phyloP scores from a whole-genome alignment of 2,113 vertebrate species.

The Acrocephalus arundinaceus region DNA sequence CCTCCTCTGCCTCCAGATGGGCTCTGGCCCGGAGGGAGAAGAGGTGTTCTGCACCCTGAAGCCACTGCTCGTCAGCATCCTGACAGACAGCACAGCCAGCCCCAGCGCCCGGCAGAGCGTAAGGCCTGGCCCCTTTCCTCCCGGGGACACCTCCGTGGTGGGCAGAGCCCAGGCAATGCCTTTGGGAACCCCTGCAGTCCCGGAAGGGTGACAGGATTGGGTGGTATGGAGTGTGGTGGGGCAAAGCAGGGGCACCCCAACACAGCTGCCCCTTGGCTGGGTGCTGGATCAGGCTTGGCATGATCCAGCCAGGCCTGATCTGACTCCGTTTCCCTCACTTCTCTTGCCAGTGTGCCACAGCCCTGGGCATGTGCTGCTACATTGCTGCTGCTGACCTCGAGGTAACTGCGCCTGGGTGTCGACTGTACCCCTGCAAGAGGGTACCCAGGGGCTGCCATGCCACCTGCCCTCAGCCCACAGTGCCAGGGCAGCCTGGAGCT shows the following conservation, averaged over 20 bases:
- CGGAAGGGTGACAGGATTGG: rapidly evolving
- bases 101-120: constrained; percentile 86
- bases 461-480: neutral
- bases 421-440: rapidly evolving
- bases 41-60: constrained; percentile 85
- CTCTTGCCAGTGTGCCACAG: constrained; percentile 83
- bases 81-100: constrained; percentile 82
- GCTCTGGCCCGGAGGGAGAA: constrained; percentile 85
- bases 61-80: constrained; percentile 80
- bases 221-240: neutral
- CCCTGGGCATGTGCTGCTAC: constrained; percentile 92
- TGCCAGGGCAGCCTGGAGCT: neutral
- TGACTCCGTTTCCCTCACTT: neutral
- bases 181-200: neutral
- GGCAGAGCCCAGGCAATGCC: neutral
- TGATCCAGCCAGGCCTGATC: neutral
- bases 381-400: constrained; percentile 88
- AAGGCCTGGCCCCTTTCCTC: constrained; percentile 43
- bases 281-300: rapidly evolving
- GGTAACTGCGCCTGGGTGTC: constrained; percentile 61
- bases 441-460: neutral
- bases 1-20: constrained; percentile 92
- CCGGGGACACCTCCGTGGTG: neutral
- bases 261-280: neutral
- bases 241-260: neutral